Percentiles rank a stretch among this genome's conserved stretches.
Evolutionary conservation across 2,113 vertebrate species (phyloP).

Genomic region (Cyprinodon brontotheroides): DNA sequence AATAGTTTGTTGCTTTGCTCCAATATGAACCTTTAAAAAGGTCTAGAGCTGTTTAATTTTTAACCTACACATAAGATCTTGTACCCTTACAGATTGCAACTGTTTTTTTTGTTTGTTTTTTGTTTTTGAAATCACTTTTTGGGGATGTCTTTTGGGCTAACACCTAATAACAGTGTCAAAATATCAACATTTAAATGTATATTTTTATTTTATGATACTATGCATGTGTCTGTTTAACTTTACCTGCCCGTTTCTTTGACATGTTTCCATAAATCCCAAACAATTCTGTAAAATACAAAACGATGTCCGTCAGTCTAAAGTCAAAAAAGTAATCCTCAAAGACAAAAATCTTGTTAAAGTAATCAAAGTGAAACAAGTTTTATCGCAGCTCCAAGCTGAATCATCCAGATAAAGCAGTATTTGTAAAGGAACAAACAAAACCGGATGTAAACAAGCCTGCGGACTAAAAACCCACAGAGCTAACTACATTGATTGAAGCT

Average conservation of each 20-base stretch:
- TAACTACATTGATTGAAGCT: constrained; percentile 23
- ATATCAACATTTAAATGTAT: neutral
- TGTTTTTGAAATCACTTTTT: no score
- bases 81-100: neutral
- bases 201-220: neutral
- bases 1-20: no score
- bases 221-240: constrained; percentile 31
- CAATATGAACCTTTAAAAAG: no score
- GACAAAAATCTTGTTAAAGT: neutral
- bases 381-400: neutral
- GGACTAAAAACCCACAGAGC: constrained; percentile 38
- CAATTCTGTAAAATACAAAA: constrained; percentile 62
- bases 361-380: neutral
- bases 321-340: neutral
- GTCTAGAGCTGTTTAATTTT: no score
- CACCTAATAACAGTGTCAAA: neutral
- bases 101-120: neutral
- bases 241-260: constrained; percentile 86
- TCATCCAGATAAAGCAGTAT: constrained; percentile 24
- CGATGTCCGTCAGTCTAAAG: constrained; percentile 22
- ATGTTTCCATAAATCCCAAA: constrained; percentile 83
- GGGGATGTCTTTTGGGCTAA: neutral
- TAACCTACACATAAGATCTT: no score
- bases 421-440: constrained; percentile 18
- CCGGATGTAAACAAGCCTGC: constrained; percentile 77